Evolutionary conservation across 2,113 vertebrate species (phyloP), one percentile per base, ranked within the genome.

Genomic region (Melanotaenia duboulayi): DNA sequence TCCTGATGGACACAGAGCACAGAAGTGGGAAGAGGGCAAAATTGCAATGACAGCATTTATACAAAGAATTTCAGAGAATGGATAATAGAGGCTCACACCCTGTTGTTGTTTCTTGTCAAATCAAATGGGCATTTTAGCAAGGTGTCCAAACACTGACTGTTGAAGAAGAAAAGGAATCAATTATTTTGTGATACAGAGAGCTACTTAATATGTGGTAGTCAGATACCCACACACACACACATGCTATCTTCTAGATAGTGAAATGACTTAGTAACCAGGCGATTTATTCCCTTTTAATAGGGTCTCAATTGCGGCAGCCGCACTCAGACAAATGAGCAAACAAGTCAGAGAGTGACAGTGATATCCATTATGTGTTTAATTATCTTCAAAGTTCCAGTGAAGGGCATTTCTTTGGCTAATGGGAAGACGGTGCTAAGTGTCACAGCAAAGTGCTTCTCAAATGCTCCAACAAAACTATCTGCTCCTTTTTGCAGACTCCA

Each of bases 311-410:
- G 92, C 89, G 11, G 87, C 83, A 86, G 89, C 84, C 90, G 79
- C 79, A 90, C 87, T 92, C 85, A 90, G 89, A 93, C 92, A 92
- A 92, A 93, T 90, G 90, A 93, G 92, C 90, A 92, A 92, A 90
- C 89, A 91, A 94, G 92, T 93, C 86, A 80, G 87, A 91, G 82
- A 88, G 88, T 93, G 93, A 94, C 93, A 93, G 92, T 92, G 93
- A 93, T 93, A 93, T 93, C 91, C 93, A 92, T 94, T 93, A 94
- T 92, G 91, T 91, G 90, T 93, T 94, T 94, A 94, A 94, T 94
- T 93, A 94, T 94, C 92, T 93, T 93, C 92, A 94, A 94, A 94
- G 93, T 92, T 94, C 88, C 90, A 92, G 91, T 89, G 90, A 94
- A 94, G 92, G 92, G 89, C 92, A 93, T 92, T 91, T 91, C 87